A percentile compares a stretch with the other conserved stretches of the same genome.
phyloP scores from a whole-genome alignment of 2,797 vertebrate species.

The Microctenopoma lineatum region DNA sequence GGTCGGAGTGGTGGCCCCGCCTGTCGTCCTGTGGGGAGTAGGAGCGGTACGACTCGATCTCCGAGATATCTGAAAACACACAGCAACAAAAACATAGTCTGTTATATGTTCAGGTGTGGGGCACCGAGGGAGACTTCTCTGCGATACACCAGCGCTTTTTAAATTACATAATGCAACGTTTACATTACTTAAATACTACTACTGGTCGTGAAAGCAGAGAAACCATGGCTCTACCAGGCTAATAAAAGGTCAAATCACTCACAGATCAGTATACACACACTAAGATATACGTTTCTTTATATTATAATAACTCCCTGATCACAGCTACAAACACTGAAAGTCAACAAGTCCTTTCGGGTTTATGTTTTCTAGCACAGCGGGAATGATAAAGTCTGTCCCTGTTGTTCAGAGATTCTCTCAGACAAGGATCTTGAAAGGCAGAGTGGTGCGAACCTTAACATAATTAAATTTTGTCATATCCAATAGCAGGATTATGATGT shows the following conservation, averaged over 20 bases:
- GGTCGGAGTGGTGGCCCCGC: slow-evolving; percentile 88
- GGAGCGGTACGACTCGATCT: slow-evolving; percentile 96
- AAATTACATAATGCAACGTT: slow-evolving; percentile 17
- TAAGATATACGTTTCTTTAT: not conserved
- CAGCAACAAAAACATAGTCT: slow-evolving; percentile 6
- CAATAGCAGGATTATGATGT: slow-evolving; percentile 74
- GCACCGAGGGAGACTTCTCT: not conserved
- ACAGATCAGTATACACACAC: not conserved
- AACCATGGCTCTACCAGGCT: slow-evolving; percentile 3
- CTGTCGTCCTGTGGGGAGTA: slow-evolving; percentile 93
- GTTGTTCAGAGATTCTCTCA: slow-evolving; percentile 27
- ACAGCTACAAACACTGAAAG: not conserved
- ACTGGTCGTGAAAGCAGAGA: slow-evolving; percentile 6
- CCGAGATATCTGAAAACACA: slow-evolving; percentile 91
- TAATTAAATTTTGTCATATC: slow-evolving; percentile 76
- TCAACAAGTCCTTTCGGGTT: not conserved
- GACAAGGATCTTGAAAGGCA: slow-evolving; percentile 5
- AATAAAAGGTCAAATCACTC: slow-evolving; percentile 36
- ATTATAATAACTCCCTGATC: not conserved
- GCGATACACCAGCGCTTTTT: not conserved
- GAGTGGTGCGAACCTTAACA: slow-evolving; percentile 51
- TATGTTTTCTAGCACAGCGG: not conserved
- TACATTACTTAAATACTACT: slow-evolving; percentile 3
- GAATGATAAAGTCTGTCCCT: not conserved
- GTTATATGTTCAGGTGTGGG: not conserved